Evolutionary conservation across 2,888 invertebrate species (phyloP).

Genomic region (Gymnocheta viridis): DNA sequence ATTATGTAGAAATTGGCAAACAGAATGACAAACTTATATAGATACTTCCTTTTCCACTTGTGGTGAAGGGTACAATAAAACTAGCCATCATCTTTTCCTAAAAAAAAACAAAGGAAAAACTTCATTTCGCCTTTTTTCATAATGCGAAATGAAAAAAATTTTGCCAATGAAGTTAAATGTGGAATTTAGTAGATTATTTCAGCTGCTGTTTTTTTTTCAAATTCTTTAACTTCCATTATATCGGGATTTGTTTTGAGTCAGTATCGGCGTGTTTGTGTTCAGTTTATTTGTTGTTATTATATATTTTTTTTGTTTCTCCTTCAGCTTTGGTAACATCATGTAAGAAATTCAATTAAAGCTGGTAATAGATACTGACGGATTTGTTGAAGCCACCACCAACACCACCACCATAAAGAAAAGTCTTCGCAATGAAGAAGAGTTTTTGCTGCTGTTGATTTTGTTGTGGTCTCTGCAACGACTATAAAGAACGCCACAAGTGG

Average conservation of each 20-base stretch:
- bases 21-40: neutral
- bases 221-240: constrained; percentile 42
- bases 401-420: constrained; percentile 56
- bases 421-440: constrained; percentile 1
- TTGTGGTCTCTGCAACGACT: constrained; percentile 6
- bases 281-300: constrained; percentile 19
- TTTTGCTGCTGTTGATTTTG: constrained; percentile 21
- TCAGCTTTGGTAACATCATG: constrained; percentile 44
- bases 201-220: neutral
- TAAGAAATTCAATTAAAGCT: constrained; percentile 71
- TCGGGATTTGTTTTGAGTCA: constrained; percentile 43
- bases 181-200: constrained; percentile 38
- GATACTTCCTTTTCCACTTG: neutral
- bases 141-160: neutral
- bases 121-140: neutral
- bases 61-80: neutral
- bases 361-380: constrained; percentile 71
- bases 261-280: constrained; percentile 28
- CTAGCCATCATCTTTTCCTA: constrained; percentile 3
- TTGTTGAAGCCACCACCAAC: constrained; percentile 67
- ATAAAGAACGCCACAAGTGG: constrained; percentile 50
- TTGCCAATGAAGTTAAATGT: constrained; percentile 38
- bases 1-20: neutral
- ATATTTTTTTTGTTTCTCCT: neutral
- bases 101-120: constrained; percentile 4